phyloP scores from a whole-genome alignment of 1,140 invertebrate species.

The Cataglyphis hispanica region DNA sequence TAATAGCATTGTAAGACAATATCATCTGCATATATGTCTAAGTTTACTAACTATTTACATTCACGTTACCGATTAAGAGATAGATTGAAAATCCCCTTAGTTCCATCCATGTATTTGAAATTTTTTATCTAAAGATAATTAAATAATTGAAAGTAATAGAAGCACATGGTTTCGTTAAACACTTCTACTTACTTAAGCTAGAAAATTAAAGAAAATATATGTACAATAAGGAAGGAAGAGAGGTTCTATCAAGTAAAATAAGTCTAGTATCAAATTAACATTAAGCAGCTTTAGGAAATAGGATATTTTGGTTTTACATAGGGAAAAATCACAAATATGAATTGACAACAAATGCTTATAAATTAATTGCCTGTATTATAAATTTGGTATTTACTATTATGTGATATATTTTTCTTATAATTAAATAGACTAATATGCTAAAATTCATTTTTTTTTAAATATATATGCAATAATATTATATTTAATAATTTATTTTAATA shows the following conservation, averaged over 20 bases:
- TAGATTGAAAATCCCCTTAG: slow-evolving; percentile 5
- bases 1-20: slow-evolving; percentile 59
- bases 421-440: background rate
- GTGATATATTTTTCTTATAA: background rate
- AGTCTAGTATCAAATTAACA: slow-evolving; percentile 16
- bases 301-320: slow-evolving; percentile 14
- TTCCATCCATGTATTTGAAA: slow-evolving; percentile 57
- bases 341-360: background rate
- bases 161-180: background rate
- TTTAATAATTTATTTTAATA: background rate
- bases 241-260: slow-evolving; percentile 19
- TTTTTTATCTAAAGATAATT: slow-evolving; percentile 20
- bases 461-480: background rate
- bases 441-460: slow-evolving; percentile 24
- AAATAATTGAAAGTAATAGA: slow-evolving; percentile 25
- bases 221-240: background rate
- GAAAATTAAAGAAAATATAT: slow-evolving; percentile 20
- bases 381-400: background rate
- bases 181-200: slow-evolving; percentile 32
- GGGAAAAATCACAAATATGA: slow-evolving; percentile 7
- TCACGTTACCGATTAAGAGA: slow-evolving; percentile 30
- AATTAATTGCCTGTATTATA: slow-evolving; percentile 2
- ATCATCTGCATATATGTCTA: slow-evolving; percentile 57
- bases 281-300: background rate
- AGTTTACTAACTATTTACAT: slow-evolving; percentile 35